Conservation (phyloP, 2,888 invertebrate species). For the Stenurella melanura region DNA sequence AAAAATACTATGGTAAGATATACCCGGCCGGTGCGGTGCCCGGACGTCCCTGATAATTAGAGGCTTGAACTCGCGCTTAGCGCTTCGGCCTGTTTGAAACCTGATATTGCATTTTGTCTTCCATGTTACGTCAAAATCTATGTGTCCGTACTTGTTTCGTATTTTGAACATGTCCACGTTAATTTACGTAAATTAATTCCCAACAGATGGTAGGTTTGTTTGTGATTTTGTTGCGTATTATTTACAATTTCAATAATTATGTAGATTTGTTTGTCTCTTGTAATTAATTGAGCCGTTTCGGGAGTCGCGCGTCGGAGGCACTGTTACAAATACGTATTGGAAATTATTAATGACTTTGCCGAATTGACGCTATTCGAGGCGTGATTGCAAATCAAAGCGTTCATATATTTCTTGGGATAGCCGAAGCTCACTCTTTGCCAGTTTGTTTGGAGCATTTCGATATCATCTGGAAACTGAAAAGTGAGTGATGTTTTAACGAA, state of each 20-base stretch:
- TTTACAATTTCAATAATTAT: slow-evolving; percentile 38
- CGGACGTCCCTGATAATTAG: neutral
- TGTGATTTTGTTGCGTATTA: slow-evolving; percentile 25
- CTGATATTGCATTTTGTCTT: slow-evolving; percentile 15
- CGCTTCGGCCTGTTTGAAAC: slow-evolving; percentile 4
- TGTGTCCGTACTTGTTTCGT: slow-evolving; percentile 9
- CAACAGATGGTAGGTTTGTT: slow-evolving; percentile 29
- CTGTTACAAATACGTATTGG: neutral
- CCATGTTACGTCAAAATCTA: slow-evolving; percentile 14
- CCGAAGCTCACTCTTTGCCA: neutral
- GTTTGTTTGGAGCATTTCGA: no score
- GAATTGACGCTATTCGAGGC: neutral
- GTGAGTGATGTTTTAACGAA: no score
- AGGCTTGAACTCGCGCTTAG: neutral
- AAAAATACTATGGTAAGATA: neutral
- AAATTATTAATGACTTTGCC: slow-evolving; percentile 9
- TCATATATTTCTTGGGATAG: neutral
- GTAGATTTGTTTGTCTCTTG: slow-evolving; percentile 33
- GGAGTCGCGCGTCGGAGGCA: neutral
- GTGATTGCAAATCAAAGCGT: neutral
- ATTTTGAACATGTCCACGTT: slow-evolving; percentile 27
- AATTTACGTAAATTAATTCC: slow-evolving; percentile 31
- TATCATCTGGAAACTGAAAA: no score
- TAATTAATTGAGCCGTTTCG: slow-evolving; percentile 27
- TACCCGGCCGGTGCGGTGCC: neutral